phyloP scores from a whole-genome alignment of 2,797 vertebrate species.

The Psittacula derbiana region DNA sequence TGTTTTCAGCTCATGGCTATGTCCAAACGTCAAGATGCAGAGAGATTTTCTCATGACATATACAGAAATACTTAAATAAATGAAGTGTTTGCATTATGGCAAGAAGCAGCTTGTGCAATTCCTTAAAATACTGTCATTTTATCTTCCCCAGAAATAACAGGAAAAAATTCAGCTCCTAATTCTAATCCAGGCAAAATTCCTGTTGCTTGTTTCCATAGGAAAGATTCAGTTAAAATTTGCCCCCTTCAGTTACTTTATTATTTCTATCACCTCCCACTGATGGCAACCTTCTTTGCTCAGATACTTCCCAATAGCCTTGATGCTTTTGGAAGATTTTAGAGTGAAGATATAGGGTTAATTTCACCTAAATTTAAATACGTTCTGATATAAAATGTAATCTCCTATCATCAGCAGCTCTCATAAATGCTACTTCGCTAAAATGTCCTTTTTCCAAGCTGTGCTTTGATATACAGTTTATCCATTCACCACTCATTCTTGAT shows the following conservation, averaged over 20 bases:
- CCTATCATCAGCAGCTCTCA: constrained; percentile 44
- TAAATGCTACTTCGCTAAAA: constrained; percentile 39
- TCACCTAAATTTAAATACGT: constrained; percentile 40
- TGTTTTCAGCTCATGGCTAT: not conserved
- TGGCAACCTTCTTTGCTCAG: not conserved
- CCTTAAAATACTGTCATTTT: not conserved
- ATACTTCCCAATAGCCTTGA: not conserved
- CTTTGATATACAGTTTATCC: constrained; percentile 46
- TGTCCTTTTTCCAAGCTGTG: constrained; percentile 39
- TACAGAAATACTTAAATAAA: not conserved
- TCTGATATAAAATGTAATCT: constrained; percentile 58
- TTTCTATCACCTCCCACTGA: not conserved
- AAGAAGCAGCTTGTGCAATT: not conserved
- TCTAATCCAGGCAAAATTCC: not conserved
- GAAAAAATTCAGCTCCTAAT: not conserved
- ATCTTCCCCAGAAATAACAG: not conserved
- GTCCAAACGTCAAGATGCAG: not conserved
- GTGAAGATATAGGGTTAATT: constrained; percentile 40
- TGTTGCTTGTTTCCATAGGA: not conserved
- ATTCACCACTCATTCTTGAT: constrained; percentile 23
- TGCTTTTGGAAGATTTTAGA: not conserved
- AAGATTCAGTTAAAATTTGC: not conserved
- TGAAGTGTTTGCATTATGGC: not conserved
- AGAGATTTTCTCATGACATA: not conserved
- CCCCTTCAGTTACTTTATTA: not conserved